A percentile compares a stretch with the other conserved stretches of the same genome.
These are phyloP conservation scores for Hyposoter dolosus DNA, from an alignment of 2,888 invertebrate genomes.

Conservation along the genomic window DNA sequence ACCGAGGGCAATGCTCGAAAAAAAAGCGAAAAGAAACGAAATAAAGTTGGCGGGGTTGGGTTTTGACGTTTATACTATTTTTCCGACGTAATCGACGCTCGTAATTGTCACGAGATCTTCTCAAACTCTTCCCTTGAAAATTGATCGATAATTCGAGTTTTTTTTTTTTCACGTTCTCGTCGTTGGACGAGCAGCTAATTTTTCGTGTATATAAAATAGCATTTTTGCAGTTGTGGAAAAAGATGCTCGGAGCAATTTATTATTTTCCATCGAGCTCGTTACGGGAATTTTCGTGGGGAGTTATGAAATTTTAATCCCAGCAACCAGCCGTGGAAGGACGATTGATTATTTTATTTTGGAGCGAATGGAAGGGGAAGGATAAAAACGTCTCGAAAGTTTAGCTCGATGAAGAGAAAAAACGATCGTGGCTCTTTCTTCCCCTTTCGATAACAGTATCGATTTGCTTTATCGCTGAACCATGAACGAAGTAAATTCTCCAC, in stretches of 20 bases:
- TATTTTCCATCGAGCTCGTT: background rate
- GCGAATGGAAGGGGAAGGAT: background rate
- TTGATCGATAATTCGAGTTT: background rate
- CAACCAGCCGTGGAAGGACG: background rate
- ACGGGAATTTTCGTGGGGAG: background rate
- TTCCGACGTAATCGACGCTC: slow-evolving; percentile 69
- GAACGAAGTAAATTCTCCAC: slow-evolving; percentile 20
- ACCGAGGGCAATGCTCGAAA: slow-evolving; percentile 70
- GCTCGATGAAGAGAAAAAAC: background rate
- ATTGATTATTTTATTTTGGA: slow-evolving; percentile 4
- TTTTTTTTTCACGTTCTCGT: too few species aligned
- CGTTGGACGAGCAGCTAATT: background rate
- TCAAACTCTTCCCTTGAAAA: background rate
- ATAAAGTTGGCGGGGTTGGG: slow-evolving; percentile 74
- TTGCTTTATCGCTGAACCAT: slow-evolving; percentile 64
- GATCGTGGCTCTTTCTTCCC: slow-evolving; percentile 8
- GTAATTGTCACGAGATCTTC: slow-evolving; percentile 66
- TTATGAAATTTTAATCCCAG: background rate
- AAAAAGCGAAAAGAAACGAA: slow-evolving; percentile 67
- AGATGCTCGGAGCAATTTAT: background rate
- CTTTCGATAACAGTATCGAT: slow-evolving; percentile 58
- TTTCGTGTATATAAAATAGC: background rate
- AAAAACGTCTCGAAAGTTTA: slow-evolving; percentile 5
- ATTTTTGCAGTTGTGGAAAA: background rate
- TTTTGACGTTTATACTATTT: slow-evolving; percentile 71